phyloP scores from a whole-genome alignment of 2,113 vertebrate genomes.

The Acrocephalus arundinaceus region DNA sequence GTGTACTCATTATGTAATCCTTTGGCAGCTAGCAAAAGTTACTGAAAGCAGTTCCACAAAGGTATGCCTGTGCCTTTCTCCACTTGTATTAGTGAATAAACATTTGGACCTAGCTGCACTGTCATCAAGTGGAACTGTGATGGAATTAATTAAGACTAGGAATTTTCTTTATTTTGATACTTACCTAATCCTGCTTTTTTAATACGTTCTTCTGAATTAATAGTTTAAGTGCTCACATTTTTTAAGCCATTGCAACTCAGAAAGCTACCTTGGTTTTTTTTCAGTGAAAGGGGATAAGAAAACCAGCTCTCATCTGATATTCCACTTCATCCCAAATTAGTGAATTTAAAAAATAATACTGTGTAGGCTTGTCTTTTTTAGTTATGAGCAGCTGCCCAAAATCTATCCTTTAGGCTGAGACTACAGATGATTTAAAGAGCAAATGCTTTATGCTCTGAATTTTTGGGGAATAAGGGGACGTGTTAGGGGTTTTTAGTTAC shows the following conservation, averaged over 20 bases:
- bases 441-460: background rate
- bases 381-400: background rate
- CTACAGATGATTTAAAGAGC: background rate
- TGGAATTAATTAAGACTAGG: background rate
- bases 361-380: background rate
- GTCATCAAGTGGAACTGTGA: background rate
- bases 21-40: conserved; percentile 96
- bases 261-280: background rate
- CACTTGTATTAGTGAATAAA: background rate
- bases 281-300: background rate
- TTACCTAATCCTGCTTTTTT: background rate
- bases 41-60: conserved; percentile 94
- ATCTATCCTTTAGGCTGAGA: background rate
- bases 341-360: background rate
- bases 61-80: conserved; percentile 80
- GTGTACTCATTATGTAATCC: conserved; percentile 97
- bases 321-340: background rate
- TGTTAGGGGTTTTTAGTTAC: background rate
- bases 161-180: background rate
- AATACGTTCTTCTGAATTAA: background rate
- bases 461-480: accelerated
- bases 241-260: background rate
- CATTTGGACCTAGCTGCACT: background rate
- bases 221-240: background rate
- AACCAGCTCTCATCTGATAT: background rate